Percentiles rank a stretch among this genome's conserved stretches.
Conservation (phyloP, 2,797 vertebrate genomes). For the Rhodeus uyekii region DNA sequence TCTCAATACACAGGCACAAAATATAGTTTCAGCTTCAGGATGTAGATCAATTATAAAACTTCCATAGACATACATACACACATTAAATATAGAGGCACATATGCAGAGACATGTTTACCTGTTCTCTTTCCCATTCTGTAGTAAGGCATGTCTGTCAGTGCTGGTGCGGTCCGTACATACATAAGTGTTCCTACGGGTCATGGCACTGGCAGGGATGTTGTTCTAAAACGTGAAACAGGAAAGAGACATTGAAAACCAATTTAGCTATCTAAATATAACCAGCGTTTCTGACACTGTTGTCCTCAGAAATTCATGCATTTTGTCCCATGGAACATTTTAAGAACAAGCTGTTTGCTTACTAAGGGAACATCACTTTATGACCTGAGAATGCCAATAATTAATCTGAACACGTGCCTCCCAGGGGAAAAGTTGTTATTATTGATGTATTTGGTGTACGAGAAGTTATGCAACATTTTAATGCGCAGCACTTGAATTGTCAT, state of each 20-base stretch:
- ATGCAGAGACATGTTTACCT: slow-evolving; percentile 73
- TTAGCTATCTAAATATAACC: neutral
- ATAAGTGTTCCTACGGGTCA: slow-evolving; percentile 92
- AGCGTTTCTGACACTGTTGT: neutral
- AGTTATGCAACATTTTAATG: slow-evolving; percentile 29
- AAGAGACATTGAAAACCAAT: neutral
- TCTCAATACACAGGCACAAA: slow-evolving; percentile 15
- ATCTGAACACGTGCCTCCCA: slow-evolving; percentile 8
- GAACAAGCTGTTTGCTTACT: slow-evolving; percentile 3
- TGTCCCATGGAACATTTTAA: neutral
- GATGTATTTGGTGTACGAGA: neutral
- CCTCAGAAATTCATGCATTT: neutral
- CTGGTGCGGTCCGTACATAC: slow-evolving; percentile 89
- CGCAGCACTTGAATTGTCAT: neutral
- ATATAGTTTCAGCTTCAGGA: neutral
- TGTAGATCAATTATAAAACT: neutral
- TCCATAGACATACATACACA: neutral
- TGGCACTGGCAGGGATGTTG: slow-evolving; percentile 88
- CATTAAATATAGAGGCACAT: neutral
- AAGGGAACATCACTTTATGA: neutral
- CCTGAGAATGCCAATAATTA: neutral
- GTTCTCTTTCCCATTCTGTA: slow-evolving; percentile 94
- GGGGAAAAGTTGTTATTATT: neutral
- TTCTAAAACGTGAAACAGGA: slow-evolving; percentile 70
- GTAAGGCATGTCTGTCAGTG: slow-evolving; percentile 84